A percentile compares a stretch with the other conserved stretches of the same genome.
Evolutionary conservation across 1,140 invertebrate species (phyloP).

Genomic region (Hycleus cichorii): DNA sequence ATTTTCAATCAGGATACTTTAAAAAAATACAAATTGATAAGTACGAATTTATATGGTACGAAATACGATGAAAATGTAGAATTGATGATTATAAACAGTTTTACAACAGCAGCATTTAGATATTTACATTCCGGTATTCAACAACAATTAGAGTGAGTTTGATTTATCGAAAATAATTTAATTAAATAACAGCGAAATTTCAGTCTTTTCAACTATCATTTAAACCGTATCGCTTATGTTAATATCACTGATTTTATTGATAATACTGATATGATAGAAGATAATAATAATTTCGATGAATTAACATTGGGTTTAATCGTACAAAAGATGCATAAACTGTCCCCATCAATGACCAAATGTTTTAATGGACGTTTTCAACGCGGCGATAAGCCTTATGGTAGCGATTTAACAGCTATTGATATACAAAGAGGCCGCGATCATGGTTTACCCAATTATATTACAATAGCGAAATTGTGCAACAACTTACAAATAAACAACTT

Average conservation of each 20-base stretch:
- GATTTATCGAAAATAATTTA: slow-evolving; percentile 38
- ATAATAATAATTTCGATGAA: slow-evolving; percentile 47
- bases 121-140: slow-evolving; percentile 55
- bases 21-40: slow-evolving; percentile 9
- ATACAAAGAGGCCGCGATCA: slow-evolving; percentile 82
- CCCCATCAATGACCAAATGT: slow-evolving; percentile 48
- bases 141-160: slow-evolving; percentile 36
- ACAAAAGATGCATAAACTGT: slow-evolving; percentile 52
- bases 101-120: slow-evolving; percentile 54
- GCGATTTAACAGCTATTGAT: slow-evolving; percentile 71
- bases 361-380: slow-evolving; percentile 68
- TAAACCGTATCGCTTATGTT: slow-evolving; percentile 39
- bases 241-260: slow-evolving; percentile 49
- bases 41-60: slow-evolving; percentile 32
- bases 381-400: slow-evolving; percentile 56
- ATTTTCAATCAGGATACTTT: slow-evolving; percentile 46
- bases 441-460: slow-evolving; percentile 70
- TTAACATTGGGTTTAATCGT: slow-evolving; percentile 57
- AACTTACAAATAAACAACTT: slow-evolving; percentile 59
- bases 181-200: slow-evolving; percentile 17
- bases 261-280: slow-evolving; percentile 47
- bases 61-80: slow-evolving; percentile 58
- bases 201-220: slow-evolving; percentile 19
- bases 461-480: slow-evolving; percentile 67
- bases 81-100: slow-evolving; percentile 55